Percentiles rank a stretch among this genome's conserved stretches.
phyloP scores from a whole-genome alignment of 2,113 vertebrate genomes.

The Rattus norvegicus region GRCr8 NC_086020.1:240964501-240965000 shows the following conservation, averaged over 20 bases:
- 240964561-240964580: neutral
- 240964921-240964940: conserved; percentile 45
- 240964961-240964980: conserved; percentile 55
- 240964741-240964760: neutral
- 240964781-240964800: conserved; percentile 54
- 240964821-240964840: conserved; percentile 17
- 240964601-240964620: conserved; percentile 34
- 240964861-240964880: conserved; percentile 46
- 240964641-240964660: conserved; percentile 58
- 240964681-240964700: neutral
- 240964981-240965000: conserved; percentile 17
- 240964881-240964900: neutral
- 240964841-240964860: conserved; percentile 3
- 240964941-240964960: conserved; percentile 72
- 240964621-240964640: conserved; percentile 43
- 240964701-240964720: neutral
- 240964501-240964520: neutral
- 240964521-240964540: conserved; percentile 13
- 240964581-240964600: neutral
- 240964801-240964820: conserved; percentile 7
- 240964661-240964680: neutral
- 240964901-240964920: conserved; percentile 9
- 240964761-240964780: conserved; percentile 36
- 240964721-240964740: neutral
- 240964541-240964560: neutral